Base-by-base conservation (phyloP, 2,797 vertebrate species). In the Aulostomus chinensis region DNA sequence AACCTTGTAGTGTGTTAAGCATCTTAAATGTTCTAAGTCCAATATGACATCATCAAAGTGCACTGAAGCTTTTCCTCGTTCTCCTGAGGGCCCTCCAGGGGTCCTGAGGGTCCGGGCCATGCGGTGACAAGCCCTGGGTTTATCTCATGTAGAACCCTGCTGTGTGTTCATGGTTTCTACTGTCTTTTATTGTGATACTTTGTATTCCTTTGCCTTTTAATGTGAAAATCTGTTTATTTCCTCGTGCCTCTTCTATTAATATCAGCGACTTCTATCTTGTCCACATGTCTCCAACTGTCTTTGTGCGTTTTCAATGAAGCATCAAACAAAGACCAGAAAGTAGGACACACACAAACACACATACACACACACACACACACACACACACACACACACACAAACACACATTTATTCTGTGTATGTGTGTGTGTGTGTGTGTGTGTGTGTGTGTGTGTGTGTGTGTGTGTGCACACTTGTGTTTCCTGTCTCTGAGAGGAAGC, bases 281-380 rank as follows among this genome's bases (percentile, higher is more conserved):
- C 33, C 33, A 17, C 14, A 10, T 10, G 32, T 48, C 26, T 4
- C 31, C 15, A 18, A n/a, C n/a, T 18, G 38, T 60, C 49, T 58
- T 53, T 69, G 56, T 58, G 39, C 37, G 33, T 12, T 32, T 31
- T 51, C 50, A 42, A 24, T 37, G 37, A 65, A 48, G 59, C 37
- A 2, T 66, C 60, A 69, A 60, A 80, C 78, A 77, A 81, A 80
- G 70, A 58, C 34, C 55, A 35, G 41, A 62, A 81, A 78, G 52
- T 78, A 59, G 65, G 61, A 74, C 73, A 59, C 63, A 31, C 53
- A 35, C 41, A 21, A 43, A 16, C 40, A 16, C 40, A 36, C 43
- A 36, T 40, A 41, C 52, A 32, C 35, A 34, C 46, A 50, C 33
- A 48, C 39, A 36, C 30, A 21, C 32, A 22, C 18, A 31, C n/a